These are phyloP conservation scores for Uria lomvia DNA, from an alignment of 2,113 vertebrate species.

Conservation along the genomic window DNA sequence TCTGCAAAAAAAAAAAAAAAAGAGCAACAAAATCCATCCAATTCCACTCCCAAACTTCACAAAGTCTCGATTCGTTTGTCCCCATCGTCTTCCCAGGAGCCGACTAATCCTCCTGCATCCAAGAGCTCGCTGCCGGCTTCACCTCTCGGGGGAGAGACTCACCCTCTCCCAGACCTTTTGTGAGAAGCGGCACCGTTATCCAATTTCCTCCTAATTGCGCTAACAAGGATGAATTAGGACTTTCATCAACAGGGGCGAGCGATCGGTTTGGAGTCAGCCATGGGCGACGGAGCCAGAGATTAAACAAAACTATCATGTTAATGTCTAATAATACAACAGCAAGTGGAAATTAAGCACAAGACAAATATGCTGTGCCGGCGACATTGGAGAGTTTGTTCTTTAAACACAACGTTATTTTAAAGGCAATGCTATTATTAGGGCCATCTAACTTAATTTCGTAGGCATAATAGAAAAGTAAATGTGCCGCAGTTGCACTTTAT, in stretches of 20 bases:
- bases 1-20: background rate
- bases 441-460: slow-evolving; percentile 70
- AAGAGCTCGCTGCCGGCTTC: slow-evolving; percentile 29
- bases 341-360: slow-evolving; percentile 77
- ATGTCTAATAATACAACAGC: slow-evolving; percentile 77
- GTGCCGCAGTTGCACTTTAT: slow-evolving; percentile 69
- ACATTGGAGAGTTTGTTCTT: slow-evolving; percentile 71
- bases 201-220: slow-evolving; percentile 79
- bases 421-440: slow-evolving; percentile 70
- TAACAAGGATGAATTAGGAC: slow-evolving; percentile 83
- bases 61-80: slow-evolving; percentile 41
- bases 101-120: slow-evolving; percentile 41
- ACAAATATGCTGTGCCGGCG: slow-evolving; percentile 68
- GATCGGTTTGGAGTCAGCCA: slow-evolving; percentile 73
- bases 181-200: slow-evolving; percentile 66
- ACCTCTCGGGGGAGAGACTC: slow-evolving; percentile 50
- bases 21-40: background rate
- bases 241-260: slow-evolving; percentile 74
- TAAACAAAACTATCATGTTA: slow-evolving; percentile 80
- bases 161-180: slow-evolving; percentile 58
- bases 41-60: slow-evolving; percentile 33
- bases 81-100: slow-evolving; percentile 35
- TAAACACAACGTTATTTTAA: slow-evolving; percentile 65
- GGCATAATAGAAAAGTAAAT: slow-evolving; percentile 71
- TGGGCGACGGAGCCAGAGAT: slow-evolving; percentile 79